Evolutionary conservation across 2,888 invertebrate species (phyloP), one percentile per base, ranked within the genome.

Genomic region (Polyommatus iphigenia): DNA sequence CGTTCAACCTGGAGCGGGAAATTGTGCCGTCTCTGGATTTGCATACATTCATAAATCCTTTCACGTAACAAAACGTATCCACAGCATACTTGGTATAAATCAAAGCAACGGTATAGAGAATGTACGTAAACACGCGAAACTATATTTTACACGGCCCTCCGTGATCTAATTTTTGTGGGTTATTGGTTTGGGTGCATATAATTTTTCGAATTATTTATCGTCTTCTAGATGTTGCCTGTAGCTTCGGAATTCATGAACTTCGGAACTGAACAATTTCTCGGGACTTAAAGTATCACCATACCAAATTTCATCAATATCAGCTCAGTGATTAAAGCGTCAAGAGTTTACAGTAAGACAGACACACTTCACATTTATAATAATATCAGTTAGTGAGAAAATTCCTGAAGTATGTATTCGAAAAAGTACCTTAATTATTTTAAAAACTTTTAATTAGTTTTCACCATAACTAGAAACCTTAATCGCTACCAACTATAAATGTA

Each of bases 121-220:
- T 82, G 80, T 81, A 73, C 57, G 71, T 71, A 89, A 81, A 82
- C 91, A 91, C 90, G 92, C 91, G 83, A 92, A 84, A 87, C 86
- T 84, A 90, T 90, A 91, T 89, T 90, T 90, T 87, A 88, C 86
- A 3, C 81, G 82, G 81, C 82, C 83, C 84, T 84, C 84, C 85
- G 84, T 84, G 85, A 80, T 36, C 59, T 24, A 20, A 77, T 54
- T 67, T 67, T 15, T 15, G 67, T 67, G 6, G 24, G 62, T 29
- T 67, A 15, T 67, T 29, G 29, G 67, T 29, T 67, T 67, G 20
- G 24, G 62, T 67, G 67, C 6, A 24, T 24, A 29, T 29, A 67
- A 67, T 67, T 67, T 67, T 29, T 15, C 6, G 29, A 4, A 62
- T 62, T 24, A 36, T 36, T 36, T 36, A 36, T 36, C 36, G 36